Percentiles rank a stretch among this genome's conserved stretches.
These are phyloP conservation scores for Ganaspis sp. DNA, from an alignment of 1,140 invertebrate species.

Conservation along the genomic window DNA sequence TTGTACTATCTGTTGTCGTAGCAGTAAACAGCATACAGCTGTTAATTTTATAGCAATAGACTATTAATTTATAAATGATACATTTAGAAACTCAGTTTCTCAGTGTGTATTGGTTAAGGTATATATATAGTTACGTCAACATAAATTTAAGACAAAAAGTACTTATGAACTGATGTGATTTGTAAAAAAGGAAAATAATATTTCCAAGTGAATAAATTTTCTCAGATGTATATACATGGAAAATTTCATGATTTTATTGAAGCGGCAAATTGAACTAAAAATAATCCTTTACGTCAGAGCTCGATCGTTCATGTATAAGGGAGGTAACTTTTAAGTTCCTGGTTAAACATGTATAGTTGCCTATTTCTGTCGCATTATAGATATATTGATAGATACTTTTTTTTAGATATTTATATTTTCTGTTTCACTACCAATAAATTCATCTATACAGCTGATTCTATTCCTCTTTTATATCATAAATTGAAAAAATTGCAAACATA, in stretches of 20 bases:
- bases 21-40: too few species aligned
- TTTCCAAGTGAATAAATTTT: background rate
- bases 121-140: too few species aligned
- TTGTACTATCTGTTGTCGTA: too few species aligned
- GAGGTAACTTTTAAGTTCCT: conserved; percentile 64
- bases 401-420: background rate
- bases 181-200: background rate
- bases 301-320: conserved; percentile 64
- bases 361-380: conserved; percentile 17
- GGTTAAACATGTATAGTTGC: conserved; percentile 50
- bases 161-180: too few species aligned
- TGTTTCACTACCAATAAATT: background rate
- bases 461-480: too few species aligned
- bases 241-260: conserved; percentile 69
- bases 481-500: too few species aligned
- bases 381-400: background rate
- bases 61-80: too few species aligned
- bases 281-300: conserved; percentile 70
- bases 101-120: too few species aligned
- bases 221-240: conserved; percentile 10
- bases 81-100: too few species aligned
- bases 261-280: conserved; percentile 75
- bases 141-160: too few species aligned
- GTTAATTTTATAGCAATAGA: too few species aligned
- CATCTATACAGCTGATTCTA: background rate